Evolutionary conservation across 1,140 invertebrate species (phyloP), one percentile per base, ranked within the genome.

Genomic region (Arion vulgaris): DNA sequence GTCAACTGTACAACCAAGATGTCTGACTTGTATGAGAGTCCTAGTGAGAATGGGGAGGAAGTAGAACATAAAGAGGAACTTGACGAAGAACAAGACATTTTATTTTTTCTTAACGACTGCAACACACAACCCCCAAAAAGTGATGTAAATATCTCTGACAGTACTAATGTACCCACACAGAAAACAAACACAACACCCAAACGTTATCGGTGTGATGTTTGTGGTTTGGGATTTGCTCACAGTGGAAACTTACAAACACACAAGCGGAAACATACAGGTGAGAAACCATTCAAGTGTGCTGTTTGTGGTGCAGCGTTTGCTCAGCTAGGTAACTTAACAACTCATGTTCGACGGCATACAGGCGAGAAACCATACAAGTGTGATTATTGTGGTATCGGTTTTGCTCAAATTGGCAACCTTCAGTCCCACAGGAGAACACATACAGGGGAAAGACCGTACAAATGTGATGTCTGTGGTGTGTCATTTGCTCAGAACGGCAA

Each of bases 401-500:
- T 72, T 72, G 36, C 71, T 41, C 36, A 45, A 5, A 39, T 26
- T n/a, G 23, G 39, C 38, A n/a, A 45, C 17, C 11, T 72, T 1
- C 36, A 72, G 9, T 28, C 41, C 39, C 71, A 72, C n/a, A 19
- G 28, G 39, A n/a, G 71, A 41, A 72, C 26, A 19, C 71, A 72
- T 23, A 72, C 71, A n/a, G 80, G 75, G n/a, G 82, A 83, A 32
- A 78, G 53, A 38, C 82, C 75, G 2, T 83, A 71, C 75, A 32
- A 53, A 11, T 83, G 82, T 62, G 75, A 78, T 26, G 19, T 62
- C 17, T 39, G 53, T 36, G 26, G 62, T 51, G 41, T 45, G 51
- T 19, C 34, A 51, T 49, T 71, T 32, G 62, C 62, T 28, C 62
- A 66, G 62, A 66, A 66, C 17, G 62, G 62, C 11, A 66, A 66